phyloP scores from a whole-genome alignment of 2,888 invertebrate species.

The Oscheius sp. region DNA sequence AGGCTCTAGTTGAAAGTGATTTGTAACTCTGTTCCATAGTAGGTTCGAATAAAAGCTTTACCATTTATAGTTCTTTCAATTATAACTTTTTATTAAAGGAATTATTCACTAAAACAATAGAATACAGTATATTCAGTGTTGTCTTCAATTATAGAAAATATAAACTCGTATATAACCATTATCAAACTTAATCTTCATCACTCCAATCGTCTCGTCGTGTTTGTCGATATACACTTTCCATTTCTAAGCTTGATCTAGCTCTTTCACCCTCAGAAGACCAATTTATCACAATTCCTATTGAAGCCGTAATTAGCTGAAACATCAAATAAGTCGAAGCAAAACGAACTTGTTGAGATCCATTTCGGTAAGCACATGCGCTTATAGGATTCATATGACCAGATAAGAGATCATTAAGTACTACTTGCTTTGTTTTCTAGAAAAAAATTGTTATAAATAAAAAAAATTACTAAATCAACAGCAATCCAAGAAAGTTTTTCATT shows the following conservation, averaged over 20 bases:
- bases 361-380: conserved; percentile 10
- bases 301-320: conserved; percentile 4
- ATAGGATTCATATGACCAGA: conserved; percentile 15
- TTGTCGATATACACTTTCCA: neutral
- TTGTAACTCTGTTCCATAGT: no score
- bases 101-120: no score
- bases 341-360: conserved; percentile 1
- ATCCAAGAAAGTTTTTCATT: conserved; percentile 4
- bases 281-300: conserved; percentile 1
- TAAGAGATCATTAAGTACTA: neutral
- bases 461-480: conserved; percentile 9
- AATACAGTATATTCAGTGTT: no score
- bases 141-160: no score
- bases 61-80: no score
- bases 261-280: conserved; percentile 28
- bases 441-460: neutral
- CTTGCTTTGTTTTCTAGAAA: neutral
- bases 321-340: neutral
- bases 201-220: conserved; percentile 19
- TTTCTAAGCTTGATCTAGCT: conserved; percentile 8
- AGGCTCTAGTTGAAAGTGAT: neutral
- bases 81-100: no score
- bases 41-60: no score
- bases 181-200: conserved; percentile 6
- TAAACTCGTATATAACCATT: no score